Conservation (phyloP, 2,113 vertebrate species). For the Baryphthengus martii region DNA sequence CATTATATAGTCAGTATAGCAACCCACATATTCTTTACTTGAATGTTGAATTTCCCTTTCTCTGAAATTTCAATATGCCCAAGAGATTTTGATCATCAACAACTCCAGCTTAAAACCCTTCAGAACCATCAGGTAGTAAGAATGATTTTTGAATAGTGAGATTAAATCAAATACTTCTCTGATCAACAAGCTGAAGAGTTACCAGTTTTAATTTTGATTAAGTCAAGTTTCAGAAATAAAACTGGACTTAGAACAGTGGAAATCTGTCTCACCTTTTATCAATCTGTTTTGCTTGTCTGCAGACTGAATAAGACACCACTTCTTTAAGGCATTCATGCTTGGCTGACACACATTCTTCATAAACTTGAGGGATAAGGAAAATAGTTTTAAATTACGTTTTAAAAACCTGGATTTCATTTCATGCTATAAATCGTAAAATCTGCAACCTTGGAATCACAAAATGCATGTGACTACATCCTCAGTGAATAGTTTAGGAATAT, state of each 20-base stretch:
- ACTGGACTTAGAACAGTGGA: neutral
- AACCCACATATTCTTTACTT: neutral
- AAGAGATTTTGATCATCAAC: neutral
- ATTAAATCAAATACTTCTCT: neutral
- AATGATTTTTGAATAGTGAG: neutral
- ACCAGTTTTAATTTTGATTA: neutral
- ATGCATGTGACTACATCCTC: neutral
- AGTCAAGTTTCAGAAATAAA: neutral
- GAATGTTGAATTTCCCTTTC: neutral
- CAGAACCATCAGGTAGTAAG: neutral
- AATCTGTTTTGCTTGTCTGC: neutral
- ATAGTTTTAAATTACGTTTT: neutral
- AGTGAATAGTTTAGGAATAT: neutral
- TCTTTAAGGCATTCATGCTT: neutral
- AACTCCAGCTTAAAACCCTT: neutral
- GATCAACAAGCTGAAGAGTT: neutral
- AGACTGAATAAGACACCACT: neutral
- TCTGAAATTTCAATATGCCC: neutral
- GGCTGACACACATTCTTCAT: neutral
- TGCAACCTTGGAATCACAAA: neutral
- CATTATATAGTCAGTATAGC: neutral
- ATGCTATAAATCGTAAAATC: neutral
- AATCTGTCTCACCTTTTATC: neutral
- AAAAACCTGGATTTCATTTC: neutral
- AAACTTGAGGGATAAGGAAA: neutral